A percentile compares a stretch with the other conserved stretches of the same genome.
Evolutionary conservation across 1,140 invertebrate genomes (phyloP).

Genomic region (Eupristina koningsbergeri): DNA sequence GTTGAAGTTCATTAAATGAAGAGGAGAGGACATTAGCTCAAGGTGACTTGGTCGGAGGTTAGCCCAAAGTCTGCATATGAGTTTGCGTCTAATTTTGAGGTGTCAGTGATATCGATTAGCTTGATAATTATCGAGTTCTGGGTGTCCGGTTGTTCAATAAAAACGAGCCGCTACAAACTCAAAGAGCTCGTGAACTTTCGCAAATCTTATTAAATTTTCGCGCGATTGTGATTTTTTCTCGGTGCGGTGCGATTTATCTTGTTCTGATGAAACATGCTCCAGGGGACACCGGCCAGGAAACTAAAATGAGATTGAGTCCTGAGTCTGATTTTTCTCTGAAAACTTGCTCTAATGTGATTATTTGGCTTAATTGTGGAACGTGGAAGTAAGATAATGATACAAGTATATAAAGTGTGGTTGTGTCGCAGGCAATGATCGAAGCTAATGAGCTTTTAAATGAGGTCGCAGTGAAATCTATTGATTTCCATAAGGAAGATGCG

Average conservation of each 20-base stretch:
- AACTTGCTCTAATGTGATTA: not conserved
- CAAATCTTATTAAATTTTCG: constrained; percentile 48
- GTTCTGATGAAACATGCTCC: not conserved
- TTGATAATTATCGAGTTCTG: constrained; percentile 34
- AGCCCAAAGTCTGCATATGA: not conserved
- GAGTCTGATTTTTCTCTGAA: not conserved
- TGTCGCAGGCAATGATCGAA: not conserved
- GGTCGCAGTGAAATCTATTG: not conserved
- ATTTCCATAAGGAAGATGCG: too few relatives aligned
- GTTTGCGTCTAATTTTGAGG: not conserved
- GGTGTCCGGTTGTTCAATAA: constrained; percentile 39
- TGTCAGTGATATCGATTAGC: constrained; percentile 5
- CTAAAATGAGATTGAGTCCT: not conserved
- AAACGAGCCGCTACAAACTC: not conserved
- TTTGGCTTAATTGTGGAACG: not conserved
- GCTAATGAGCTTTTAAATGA: not conserved
- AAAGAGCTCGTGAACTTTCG: not conserved
- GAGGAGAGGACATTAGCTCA: not conserved
- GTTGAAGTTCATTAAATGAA: too few relatives aligned
- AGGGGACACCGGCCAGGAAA: not conserved
- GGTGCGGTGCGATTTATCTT: constrained; percentile 1
- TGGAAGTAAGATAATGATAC: not conserved
- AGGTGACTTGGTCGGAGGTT: not conserved
- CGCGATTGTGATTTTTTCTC: constrained; percentile 16
- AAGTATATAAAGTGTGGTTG: not conserved